Percentiles rank a stretch among this genome's conserved stretches.
Conservation (phyloP, 2,888 invertebrate genomes). For the Formica aserva region DNA sequence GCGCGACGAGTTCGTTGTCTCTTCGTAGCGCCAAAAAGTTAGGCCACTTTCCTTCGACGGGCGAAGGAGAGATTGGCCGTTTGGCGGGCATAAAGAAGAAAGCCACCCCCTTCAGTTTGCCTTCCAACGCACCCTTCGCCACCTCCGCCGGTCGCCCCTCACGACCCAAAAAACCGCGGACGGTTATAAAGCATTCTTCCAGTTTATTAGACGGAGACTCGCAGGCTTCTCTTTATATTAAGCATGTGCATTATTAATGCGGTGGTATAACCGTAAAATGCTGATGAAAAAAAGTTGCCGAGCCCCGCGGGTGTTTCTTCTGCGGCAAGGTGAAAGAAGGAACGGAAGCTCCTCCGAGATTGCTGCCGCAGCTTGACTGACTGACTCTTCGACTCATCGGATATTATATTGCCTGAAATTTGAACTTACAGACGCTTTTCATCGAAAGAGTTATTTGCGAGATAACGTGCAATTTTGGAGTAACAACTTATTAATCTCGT, state of each 20-base stretch:
- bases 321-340: slow-evolving; percentile 45
- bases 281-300: slow-evolving; percentile 79
- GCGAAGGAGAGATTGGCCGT: slow-evolving; percentile 74
- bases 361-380: slow-evolving; percentile 52
- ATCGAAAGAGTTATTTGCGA: neutral
- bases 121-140: slow-evolving; percentile 59
- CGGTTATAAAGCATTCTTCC: slow-evolving; percentile 79
- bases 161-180: slow-evolving; percentile 74
- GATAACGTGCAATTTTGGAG: neutral
- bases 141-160: slow-evolving; percentile 39
- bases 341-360: slow-evolving; percentile 66
- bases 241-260: slow-evolving; percentile 81
- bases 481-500: neutral
- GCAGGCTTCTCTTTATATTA: slow-evolving; percentile 80
- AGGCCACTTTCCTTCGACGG: slow-evolving; percentile 76
- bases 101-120: slow-evolving; percentile 67
- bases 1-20: slow-evolving; percentile 65
- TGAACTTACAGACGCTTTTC: neutral
- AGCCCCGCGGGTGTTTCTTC: slow-evolving; percentile 75
- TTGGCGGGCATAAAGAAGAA: slow-evolving; percentile 72
- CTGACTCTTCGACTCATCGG: slow-evolving; percentile 34
- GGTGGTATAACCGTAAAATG: slow-evolving; percentile 79
- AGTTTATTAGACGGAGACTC: slow-evolving; percentile 79
- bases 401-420: slow-evolving; percentile 9
- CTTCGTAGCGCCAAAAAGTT: slow-evolving; percentile 67